Conservation (phyloP, 37 sponge, comb jelly and placozoan species). For the Aplysina aerophoba region DNA sequence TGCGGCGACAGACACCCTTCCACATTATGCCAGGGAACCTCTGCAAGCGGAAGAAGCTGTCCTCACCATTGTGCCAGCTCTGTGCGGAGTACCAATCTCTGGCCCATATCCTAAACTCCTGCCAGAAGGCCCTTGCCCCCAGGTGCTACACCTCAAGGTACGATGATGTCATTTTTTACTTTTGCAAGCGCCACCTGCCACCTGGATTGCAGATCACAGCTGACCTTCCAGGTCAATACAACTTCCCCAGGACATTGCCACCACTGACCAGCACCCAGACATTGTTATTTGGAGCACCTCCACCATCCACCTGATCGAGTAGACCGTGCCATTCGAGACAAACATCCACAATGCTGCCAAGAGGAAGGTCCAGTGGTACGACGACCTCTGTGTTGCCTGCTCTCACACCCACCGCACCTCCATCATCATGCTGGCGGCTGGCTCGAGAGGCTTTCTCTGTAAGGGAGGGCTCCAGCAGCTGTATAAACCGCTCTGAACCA, state of each 20-base stretch:
- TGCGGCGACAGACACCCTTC: too few relatives aligned
- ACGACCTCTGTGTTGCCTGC: background rate
- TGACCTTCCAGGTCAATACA: constrained; percentile 11
- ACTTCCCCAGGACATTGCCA: constrained; percentile 18
- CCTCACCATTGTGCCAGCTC: constrained; percentile 1
- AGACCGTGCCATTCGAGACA: constrained; percentile 26
- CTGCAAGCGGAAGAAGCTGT: too few relatives aligned
- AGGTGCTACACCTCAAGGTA: background rate
- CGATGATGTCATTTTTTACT: background rate
- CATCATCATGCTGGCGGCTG: constrained; percentile 4
- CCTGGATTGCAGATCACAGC: background rate
- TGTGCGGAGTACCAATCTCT: background rate
- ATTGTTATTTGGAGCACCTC: background rate
- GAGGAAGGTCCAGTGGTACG: background rate
- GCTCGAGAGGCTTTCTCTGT: constrained; percentile 15
- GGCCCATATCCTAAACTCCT: background rate
- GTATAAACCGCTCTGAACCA: background rate
- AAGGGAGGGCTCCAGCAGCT: background rate
- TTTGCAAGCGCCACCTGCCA: background rate
- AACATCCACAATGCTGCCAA: background rate
- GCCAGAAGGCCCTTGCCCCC: background rate
- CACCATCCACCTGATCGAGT: background rate
- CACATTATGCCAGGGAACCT: too few relatives aligned
- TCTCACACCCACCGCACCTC: too few relatives aligned
- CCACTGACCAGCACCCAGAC: constrained; percentile 14